Evolutionary conservation across 1,140 invertebrate genomes (phyloP), one percentile per base, ranked within the genome.

Genomic region (Tetranychus urticae): DNA sequence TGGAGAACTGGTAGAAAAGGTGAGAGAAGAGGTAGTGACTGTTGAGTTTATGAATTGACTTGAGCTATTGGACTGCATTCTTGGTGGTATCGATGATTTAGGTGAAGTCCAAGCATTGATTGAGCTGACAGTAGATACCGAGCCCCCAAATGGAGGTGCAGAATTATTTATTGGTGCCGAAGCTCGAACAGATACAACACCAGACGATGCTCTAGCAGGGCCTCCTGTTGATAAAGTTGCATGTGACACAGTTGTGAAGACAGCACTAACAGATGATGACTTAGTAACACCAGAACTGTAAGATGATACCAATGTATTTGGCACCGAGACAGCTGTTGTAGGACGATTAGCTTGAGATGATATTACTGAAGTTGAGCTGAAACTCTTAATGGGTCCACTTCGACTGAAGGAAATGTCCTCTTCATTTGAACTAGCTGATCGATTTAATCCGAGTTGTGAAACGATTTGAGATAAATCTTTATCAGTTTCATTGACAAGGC

Each of bases 401-500:
- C 42, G 36, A 35, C 31, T 58, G 45, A 50, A 33, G 1, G 33
- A 6, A 4, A 34, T 7, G 2, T 63, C 45, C 12, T 46, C 54
- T 1, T 37, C 57, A 13, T 45, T 59, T 13, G n/a, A 50, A 55
- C 42, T 64, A 35, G 8, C 52, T 3, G 61, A 45, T 39, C 57
- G 14, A 23, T 35, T 61, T 48, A 62, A 63, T 61, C 62, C 80
- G 81, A 33, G 77, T 75, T 72, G 83, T 78, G 64, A 83, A 66
- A 92, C 71, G 73, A 92, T 81, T 71, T 87, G 83, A 63, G 81
- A 72, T 65, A 93, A 82, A 71, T 96, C 89, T 7, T 86, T 85
- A 62, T 96, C 89, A 5, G 89, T 86, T 75, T 94, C 89, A 72
- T 88, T 86, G 63, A 92, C 87, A 56, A 94, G 77, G 14, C 85